Conservation (phyloP, 2,888 invertebrate genomes). For the Drosophila setosimentum region DNA sequence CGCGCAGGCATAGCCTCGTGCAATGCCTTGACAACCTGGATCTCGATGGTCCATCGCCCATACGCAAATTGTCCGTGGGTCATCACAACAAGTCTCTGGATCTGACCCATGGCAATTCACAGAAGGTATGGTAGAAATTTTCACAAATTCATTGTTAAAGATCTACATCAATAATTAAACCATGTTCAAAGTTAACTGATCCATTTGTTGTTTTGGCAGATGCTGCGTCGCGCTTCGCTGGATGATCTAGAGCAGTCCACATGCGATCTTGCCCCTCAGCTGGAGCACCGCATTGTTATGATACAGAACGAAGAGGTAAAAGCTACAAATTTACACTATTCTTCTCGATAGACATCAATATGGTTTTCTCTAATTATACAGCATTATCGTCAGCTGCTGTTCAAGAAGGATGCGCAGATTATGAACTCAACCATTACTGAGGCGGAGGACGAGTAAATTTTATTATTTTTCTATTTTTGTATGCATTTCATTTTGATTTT, state of each 20-base stretch:
- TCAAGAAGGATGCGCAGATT: constrained; percentile 86
- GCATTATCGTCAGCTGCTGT: constrained; percentile 83
- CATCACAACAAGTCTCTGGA: constrained; percentile 83
- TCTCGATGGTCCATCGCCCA: constrained; percentile 90
- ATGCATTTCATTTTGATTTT: constrained; percentile 62
- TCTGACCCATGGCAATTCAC: constrained; percentile 79
- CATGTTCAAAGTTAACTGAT: neutral
- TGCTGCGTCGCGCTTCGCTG: constrained; percentile 90
- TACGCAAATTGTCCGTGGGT: constrained; percentile 86
- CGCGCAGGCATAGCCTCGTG: constrained; percentile 91
- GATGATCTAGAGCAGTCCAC: constrained; percentile 93
- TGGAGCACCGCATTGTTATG: constrained; percentile 92
- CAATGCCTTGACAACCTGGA: constrained; percentile 90
- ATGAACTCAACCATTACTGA: constrained; percentile 90
- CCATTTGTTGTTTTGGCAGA: constrained; percentile 79
- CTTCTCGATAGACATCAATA: neutral
- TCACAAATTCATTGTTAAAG: neutral
- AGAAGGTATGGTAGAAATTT: constrained; percentile 72
- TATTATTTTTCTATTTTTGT: constrained; percentile 28
- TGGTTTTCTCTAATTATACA: constrained; percentile 32
- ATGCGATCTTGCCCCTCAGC: constrained; percentile 92
- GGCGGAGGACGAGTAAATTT: constrained; percentile 87
- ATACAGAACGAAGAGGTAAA: constrained; percentile 90
- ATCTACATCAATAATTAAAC: neutral
- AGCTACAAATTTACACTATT: neutral